Conservation (phyloP, 2,888 invertebrate species). For the Hirtodrosophila cameraria region DNA sequence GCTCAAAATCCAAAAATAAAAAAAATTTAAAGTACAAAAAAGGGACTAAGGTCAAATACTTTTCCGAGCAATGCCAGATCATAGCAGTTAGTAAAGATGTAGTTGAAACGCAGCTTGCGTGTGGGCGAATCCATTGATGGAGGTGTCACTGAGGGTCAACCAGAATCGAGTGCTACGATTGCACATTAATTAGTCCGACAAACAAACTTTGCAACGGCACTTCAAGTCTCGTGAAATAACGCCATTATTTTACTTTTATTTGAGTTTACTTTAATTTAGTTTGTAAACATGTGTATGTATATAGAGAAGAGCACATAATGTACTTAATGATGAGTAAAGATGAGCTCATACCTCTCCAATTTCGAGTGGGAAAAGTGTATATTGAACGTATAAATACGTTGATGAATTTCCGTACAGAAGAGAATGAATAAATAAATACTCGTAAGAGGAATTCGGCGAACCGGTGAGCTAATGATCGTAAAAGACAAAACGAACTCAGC, state of each 20-base stretch:
- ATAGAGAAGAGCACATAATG: constrained; percentile 10
- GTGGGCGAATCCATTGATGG: constrained; percentile 21
- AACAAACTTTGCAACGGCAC: constrained; percentile 22
- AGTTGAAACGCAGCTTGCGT: too few relatives aligned
- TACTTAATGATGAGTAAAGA: constrained; percentile 22
- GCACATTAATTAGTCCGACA: constrained; percentile 54
- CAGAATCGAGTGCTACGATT: constrained; percentile 31
- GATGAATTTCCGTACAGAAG: constrained; percentile 57
- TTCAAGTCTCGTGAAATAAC: constrained; percentile 12
- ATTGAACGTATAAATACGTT: constrained; percentile 11
- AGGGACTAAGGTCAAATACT: too few relatives aligned
- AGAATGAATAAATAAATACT: constrained; percentile 19
- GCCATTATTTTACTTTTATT: neutral
- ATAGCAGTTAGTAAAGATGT: too few relatives aligned
- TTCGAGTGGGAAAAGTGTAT: constrained; percentile 20
- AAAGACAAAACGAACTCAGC: constrained; percentile 38
- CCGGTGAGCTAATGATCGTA: constrained; percentile 67
- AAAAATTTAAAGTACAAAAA: too few relatives aligned
- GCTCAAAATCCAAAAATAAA: too few relatives aligned
- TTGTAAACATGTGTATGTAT: constrained; percentile 1
- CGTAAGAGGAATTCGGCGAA: constrained; percentile 40
- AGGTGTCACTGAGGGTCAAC: constrained; percentile 67
- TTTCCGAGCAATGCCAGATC: too few relatives aligned
- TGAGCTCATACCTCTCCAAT: constrained; percentile 43
- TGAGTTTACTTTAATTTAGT: constrained; percentile 5